Conservation (phyloP, 1,140 invertebrate genomes). For the Caenorhabditis elegans region DNA sequence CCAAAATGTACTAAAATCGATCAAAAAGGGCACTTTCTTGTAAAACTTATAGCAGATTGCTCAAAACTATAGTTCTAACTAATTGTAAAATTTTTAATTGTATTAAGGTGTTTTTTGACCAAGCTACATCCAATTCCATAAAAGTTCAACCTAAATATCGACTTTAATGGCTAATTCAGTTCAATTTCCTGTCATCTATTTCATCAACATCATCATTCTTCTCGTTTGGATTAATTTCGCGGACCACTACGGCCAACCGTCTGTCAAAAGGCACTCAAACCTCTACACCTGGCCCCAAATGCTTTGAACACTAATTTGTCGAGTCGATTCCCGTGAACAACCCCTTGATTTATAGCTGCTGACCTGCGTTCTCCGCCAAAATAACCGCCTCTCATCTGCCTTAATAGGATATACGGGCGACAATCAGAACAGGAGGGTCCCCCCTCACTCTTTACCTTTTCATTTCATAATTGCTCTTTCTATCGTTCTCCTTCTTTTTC, state of each 20-base stretch:
- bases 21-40: too few species aligned
- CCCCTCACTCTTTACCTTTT: too few species aligned
- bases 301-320: slow-evolving; percentile 10
- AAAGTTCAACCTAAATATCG: too few species aligned
- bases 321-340: not conserved
- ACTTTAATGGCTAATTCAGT: too few species aligned
- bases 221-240: not conserved
- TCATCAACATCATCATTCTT: not conserved
- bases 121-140: too few species aligned
- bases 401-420: not conserved
- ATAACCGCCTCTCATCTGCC: not conserved
- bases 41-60: too few species aligned
- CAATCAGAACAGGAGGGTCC: not conserved
- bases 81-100: too few species aligned
- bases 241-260: not conserved
- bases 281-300: not conserved
- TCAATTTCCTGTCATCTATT: not conserved
- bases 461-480: not conserved
- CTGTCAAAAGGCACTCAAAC: not conserved
- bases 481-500: not conserved
- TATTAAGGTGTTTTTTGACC: too few species aligned
- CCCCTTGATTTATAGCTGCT: slow-evolving; percentile 17
- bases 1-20: too few species aligned
- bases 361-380: not conserved
- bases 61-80: too few species aligned